These are phyloP conservation scores for Dolichotis patagonum DNA, from an alignment of 2,113 vertebrate genomes.

Conservation along the genomic window DNA sequence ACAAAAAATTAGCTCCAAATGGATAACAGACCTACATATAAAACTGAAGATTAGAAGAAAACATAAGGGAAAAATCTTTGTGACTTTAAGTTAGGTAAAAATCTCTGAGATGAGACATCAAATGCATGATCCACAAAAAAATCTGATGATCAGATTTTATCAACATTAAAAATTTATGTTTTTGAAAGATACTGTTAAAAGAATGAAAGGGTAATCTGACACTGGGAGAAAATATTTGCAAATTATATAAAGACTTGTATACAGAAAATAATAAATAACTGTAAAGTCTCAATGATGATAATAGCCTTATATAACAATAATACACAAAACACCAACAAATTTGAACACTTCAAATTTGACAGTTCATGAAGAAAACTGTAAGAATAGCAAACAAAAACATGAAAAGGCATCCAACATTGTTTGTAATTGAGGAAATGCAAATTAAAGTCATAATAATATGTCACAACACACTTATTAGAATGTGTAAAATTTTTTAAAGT, in stretches of 20 bases:
- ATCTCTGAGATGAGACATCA: background rate
- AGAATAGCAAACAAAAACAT: conserved; percentile 15
- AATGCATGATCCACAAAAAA: background rate
- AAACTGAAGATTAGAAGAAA: background rate
- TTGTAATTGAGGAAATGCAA: background rate
- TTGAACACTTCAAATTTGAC: background rate
- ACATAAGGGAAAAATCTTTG: background rate
- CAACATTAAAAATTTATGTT: conserved; percentile 31
- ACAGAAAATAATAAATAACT: background rate
- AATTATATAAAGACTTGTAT: background rate
- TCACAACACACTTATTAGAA: background rate
- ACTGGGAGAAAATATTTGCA: conserved; percentile 17
- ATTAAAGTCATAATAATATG: background rate
- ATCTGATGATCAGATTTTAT: background rate
- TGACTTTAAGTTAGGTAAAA: background rate
- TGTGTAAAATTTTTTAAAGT: conserved; percentile 3
- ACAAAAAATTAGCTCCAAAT: background rate
- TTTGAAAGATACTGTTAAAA: background rate
- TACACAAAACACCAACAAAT: background rate
- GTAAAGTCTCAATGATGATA: background rate
- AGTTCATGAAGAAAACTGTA: conserved; percentile 17
- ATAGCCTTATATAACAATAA: background rate
- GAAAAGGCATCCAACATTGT: background rate
- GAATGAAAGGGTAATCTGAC: background rate
- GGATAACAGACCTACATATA: background rate